Conservation (phyloP, 2,888 invertebrate species). For the Coelopa pilipes region DNA sequence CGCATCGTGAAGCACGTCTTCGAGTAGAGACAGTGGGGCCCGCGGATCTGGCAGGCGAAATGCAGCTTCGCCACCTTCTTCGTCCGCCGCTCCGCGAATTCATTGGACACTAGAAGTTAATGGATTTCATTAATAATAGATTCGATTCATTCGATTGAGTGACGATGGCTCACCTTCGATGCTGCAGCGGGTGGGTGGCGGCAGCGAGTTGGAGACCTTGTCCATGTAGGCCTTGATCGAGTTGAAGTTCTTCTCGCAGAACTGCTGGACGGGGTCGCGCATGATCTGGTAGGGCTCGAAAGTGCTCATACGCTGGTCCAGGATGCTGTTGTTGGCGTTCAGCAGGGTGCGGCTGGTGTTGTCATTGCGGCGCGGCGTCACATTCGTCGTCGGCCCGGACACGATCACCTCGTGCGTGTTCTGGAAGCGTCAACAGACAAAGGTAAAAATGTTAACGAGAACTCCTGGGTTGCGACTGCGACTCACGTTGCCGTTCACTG, state of each 20-base stretch:
- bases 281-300: conserved; percentile 89
- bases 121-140: conserved; percentile 13
- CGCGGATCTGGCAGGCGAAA: conserved; percentile 88
- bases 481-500: conserved; percentile 61
- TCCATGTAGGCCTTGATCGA: conserved; percentile 94
- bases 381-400: conserved; percentile 73
- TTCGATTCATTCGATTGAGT: not conserved
- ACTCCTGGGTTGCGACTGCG: not conserved
- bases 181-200: conserved; percentile 92
- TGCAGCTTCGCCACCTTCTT: conserved; percentile 89
- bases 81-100: conserved; percentile 76
- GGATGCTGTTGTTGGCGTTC: conserved; percentile 69
- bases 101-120: conserved; percentile 57
- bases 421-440: conserved; percentile 40
- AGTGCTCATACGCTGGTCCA: conserved; percentile 79
- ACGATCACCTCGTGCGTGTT: conserved; percentile 68
- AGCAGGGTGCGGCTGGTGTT: conserved; percentile 84
- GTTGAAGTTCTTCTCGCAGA: conserved; percentile 93
- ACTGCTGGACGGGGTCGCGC: conserved; percentile 92
- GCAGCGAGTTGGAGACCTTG: conserved; percentile 83
- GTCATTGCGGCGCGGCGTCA: conserved; percentile 74
- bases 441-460: not conserved
- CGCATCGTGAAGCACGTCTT: conserved; percentile 82
- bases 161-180: conserved; percentile 78
- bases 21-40: conserved; percentile 87